Evolutionary conservation across 64 coral and sea anemone species (phyloP).

Genomic region (Trachythela sp.): DNA sequence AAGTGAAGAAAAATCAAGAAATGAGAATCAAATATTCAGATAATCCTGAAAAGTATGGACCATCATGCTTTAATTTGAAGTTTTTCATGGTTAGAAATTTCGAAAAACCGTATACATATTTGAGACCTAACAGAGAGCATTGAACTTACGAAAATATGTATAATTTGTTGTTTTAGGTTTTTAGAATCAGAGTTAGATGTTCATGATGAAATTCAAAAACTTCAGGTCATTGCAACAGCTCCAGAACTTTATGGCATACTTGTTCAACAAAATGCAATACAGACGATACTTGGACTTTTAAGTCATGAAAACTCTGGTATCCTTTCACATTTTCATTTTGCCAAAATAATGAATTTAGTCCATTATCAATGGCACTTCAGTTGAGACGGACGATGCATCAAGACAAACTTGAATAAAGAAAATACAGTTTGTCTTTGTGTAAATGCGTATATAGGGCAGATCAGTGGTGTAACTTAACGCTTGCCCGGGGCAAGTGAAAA

Average conservation of each 20-base stretch:
- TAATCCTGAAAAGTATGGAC: constrained; percentile 82
- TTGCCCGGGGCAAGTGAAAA: too few relatives aligned
- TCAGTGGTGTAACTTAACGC: too few relatives aligned
- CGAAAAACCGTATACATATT: too few relatives aligned
- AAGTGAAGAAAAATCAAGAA: constrained; percentile 97
- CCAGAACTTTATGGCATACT: constrained; percentile 80
- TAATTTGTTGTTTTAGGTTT: constrained; percentile 45
- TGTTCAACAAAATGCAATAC: constrained; percentile 82
- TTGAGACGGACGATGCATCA: too few relatives aligned
- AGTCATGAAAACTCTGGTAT: constrained; percentile 97
- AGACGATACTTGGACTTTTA: constrained; percentile 72
- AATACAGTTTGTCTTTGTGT: too few relatives aligned
- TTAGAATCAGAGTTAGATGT: constrained; percentile 97
- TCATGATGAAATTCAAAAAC: constrained; percentile 91
- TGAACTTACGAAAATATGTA: too few relatives aligned
- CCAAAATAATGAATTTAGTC: too few relatives aligned
- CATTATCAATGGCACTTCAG: too few relatives aligned
- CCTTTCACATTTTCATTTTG: neutral
- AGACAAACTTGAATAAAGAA: too few relatives aligned
- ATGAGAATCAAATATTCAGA: constrained; percentile 99
- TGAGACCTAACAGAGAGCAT: too few relatives aligned
- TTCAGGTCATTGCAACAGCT: constrained; percentile 95
- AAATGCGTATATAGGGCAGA: too few relatives aligned
- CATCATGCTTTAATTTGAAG: neutral
- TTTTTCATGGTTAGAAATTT: neutral